Evolutionary conservation across 2,797 vertebrate genomes (phyloP), one percentile per base, ranked within the genome.

Genomic region (Crossoptilon crossoptilon): DNA sequence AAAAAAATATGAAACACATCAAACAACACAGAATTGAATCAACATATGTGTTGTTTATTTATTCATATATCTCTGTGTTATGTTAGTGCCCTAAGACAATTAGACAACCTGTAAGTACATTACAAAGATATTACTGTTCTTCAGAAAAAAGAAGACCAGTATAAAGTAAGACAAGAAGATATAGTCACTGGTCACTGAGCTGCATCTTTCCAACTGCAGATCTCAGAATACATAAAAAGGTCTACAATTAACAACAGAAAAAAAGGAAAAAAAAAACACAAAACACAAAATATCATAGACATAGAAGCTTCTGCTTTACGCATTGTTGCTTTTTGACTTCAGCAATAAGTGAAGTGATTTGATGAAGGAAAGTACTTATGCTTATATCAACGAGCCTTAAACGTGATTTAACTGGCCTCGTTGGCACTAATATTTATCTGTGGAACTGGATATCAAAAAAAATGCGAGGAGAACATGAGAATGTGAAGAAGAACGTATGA

Each of bases 401-500:
- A 23, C 8, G 24, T 16, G 6, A 41, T 60, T 76, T 76, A 46
- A 9, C 14, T 75, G 35, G 37, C 19, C 39, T 29, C 37, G 49
- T 77, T 3, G 9, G 19, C 26, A 51, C 7, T 81, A 63, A 27
- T 6, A 6, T 19, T 33, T 11, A 24, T 85, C 62, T 21, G 31
- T 87, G 37, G 24, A 84, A 64, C 7, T 33, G 6, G 9, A 53
- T 56, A 41, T 2, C 49, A 74, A 91, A 74, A 91, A 91, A 64
- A 24, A 1, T 23, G 16, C 0, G 5, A n/a, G n/a, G 43, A 58
- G 19, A 37, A 1, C 6, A 9, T 51, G 43, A 58, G 35, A 53
- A 49, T 26, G 8, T 64, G 26, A 76, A 76, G 1, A 24, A 19
- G 62, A 77, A 86, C 66, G 24, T 11, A 2, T 43, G 31, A 39